Conservation (phyloP, 2,888 invertebrate genomes). For the Gandaritis pyraliata region DNA sequence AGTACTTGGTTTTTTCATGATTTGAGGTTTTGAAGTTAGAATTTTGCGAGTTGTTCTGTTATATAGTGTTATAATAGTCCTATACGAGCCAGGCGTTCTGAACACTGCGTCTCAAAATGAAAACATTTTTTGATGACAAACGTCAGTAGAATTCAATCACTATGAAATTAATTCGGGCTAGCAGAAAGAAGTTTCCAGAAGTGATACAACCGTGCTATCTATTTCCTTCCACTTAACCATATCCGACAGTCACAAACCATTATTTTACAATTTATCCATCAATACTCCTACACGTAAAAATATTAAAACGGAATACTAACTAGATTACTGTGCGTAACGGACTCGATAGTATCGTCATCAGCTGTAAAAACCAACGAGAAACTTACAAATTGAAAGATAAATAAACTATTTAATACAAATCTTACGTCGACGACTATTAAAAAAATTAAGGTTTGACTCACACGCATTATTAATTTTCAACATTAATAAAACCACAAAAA, state of each 20-base stretch:
- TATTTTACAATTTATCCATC: conserved; percentile 54
- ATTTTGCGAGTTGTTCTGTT: not conserved
- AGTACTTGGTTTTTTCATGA: too few relatives aligned
- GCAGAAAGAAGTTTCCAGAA: conserved; percentile 8
- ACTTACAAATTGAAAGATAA: conserved; percentile 36
- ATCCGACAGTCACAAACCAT: conserved; percentile 57
- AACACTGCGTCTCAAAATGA: conserved; percentile 5
- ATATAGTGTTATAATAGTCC: conserved; percentile 3
- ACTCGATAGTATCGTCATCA: conserved; percentile 64
- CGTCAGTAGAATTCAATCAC: not conserved
- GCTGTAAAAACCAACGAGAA: conserved; percentile 64
- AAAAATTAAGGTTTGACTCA: conserved; percentile 2
- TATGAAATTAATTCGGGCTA: conserved; percentile 2
- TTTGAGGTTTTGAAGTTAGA: too few relatives aligned
- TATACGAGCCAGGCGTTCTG: conserved; percentile 10
- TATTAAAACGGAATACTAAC: conserved; percentile 68
- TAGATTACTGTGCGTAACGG: conserved; percentile 72
- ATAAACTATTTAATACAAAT: conserved; percentile 37
- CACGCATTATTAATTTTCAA: not conserved
- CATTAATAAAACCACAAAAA: not conserved
- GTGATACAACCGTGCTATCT: conserved; percentile 17
- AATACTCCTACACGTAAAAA: conserved; percentile 73
- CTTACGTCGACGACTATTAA: conserved; percentile 19
- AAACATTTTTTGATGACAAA: conserved; percentile 8
- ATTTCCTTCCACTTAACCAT: conserved; percentile 45